Base-by-base conservation (phyloP, 2,888 invertebrate genomes). In the Orgyia antiqua region DNA sequence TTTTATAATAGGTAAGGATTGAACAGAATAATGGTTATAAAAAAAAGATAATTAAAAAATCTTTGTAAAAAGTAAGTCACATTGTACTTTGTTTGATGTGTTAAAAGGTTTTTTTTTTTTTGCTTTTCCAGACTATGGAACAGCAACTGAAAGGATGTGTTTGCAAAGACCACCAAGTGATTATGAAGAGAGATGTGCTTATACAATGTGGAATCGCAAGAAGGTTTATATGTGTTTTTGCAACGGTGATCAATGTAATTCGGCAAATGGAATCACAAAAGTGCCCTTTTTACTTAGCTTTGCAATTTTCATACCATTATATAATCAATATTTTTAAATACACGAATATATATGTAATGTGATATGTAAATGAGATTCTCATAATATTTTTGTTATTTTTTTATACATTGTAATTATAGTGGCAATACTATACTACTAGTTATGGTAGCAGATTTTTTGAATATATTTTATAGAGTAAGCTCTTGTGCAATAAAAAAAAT, bases 171-270 rank as follows among this genome's bases (percentile, higher is more conserved):
- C 95, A 0, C 96, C 96, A 3, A 93, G 94, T 32, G 97, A 97
- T 63, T 91, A 91, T 49, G 95, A 96, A 73, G 96, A 96, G 69
- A 87, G 97, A 24, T 97, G 97, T 70, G 95, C 95, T 0, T 93
- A 94, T 56, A 95, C 96, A 0, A 87, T 92, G 60, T 93, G 93
- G 88, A 93, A 93, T 58, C 91, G 92, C 57, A 92, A 91, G 58
- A 93, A 92, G 64, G 95, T 96, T 0, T 92, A 92, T 61, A 94
- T 96, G 93, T 97, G 97, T 64, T 94, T 97, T 65, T 97, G 97
- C 59, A 90, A 89, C 53, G 97, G 97, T 3, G 96, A 97, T 71
- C 87, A 97, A 18, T 97, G 97, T 70, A 97, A 97, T 44, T 60
- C 75, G n/a, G 65, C 69, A 1, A 39, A 40, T 25, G 59, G 36